Evolutionary conservation across 2,113 vertebrate species (phyloP), one percentile per base, ranked within the genome.

Genomic region (Dendrocopos noguchii): DNA sequence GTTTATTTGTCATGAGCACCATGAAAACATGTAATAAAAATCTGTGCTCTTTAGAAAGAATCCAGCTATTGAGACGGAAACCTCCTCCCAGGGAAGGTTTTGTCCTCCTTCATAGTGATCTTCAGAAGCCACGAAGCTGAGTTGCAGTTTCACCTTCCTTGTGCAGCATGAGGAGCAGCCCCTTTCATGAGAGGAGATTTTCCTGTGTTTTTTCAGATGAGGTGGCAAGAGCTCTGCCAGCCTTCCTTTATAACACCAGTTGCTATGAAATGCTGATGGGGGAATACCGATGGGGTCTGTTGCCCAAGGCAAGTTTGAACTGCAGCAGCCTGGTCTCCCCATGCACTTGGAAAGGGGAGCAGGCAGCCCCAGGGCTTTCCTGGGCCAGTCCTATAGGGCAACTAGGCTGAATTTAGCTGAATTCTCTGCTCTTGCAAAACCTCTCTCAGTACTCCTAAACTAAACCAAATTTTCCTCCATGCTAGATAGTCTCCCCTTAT

Each of bases 271-370:
- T 52, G 33, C 14, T 78, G 15, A 3, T 0, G 0, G 31, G 29
- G 29, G 47, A 66, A 33, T 25, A 52, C 39, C 20, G 19, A 67
- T 44, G 74, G 87, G 24, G n/a, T 46, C 65, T 0, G 0, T 27
- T 84, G 79, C 55, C 39, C 36, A 8, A 68, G 70, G 66, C 65
- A 61, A 31, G 15, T 61, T 31, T 31, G 31, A 77, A 60, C 59
- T 4, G 0, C 0, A 1, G n/a, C 55, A 81, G 44, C 60, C 34
- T 3, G 2, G 17, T 68, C 50, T 88, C 70, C 31, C 36, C 28
- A 7, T 0, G 0, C 9, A 20, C 46, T 6, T 2, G 0, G 18
- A 53, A 7, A 13, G 4, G 27, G 17, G 29, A 84, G 17, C 2
- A 6, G 9, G 79, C 59, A 85, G 63, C 68, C 36, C 0, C 0